phyloP scores from a whole-genome alignment of 2,888 invertebrate genomes.

The Cantharis nigra region DNA sequence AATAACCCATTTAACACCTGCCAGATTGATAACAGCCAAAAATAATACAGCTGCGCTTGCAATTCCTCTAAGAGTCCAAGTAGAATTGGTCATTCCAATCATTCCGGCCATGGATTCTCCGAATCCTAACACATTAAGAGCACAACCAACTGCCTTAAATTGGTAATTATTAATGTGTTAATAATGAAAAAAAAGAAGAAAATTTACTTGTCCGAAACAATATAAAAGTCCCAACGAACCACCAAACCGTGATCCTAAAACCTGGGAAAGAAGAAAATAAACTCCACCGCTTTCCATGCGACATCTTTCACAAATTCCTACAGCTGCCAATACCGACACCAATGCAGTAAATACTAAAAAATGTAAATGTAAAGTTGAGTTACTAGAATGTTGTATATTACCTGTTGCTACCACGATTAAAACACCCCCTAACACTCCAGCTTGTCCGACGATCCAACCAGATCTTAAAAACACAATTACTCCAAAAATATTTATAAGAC shows the following conservation, averaged over 20 bases:
- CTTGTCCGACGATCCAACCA: slow-evolving; percentile 96
- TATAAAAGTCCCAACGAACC: slow-evolving; percentile 92
- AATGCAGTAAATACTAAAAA: slow-evolving; percentile 82
- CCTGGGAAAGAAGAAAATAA: slow-evolving; percentile 92
- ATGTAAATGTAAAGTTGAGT: not conserved
- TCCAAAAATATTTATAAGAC: slow-evolving; percentile 96
- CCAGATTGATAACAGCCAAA: slow-evolving; percentile 88
- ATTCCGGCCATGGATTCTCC: slow-evolving; percentile 94
- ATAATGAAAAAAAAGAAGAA: not conserved
- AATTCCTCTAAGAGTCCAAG: slow-evolving; percentile 85
- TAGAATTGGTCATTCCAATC: slow-evolving; percentile 70
- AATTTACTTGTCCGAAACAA: slow-evolving; percentile 89
- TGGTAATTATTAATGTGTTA: not conserved
- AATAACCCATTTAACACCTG: slow-evolving; percentile 98
- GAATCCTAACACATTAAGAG: slow-evolving; percentile 94
- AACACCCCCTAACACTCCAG: slow-evolving; percentile 80
- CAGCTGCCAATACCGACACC: slow-evolving; percentile 91
- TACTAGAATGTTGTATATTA: slow-evolving; percentile 44
- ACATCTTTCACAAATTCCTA: slow-evolving; percentile 95
- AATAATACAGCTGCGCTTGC: slow-evolving; percentile 86
- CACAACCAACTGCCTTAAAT: slow-evolving; percentile 90
- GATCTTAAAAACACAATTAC: slow-evolving; percentile 95
- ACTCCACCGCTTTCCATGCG: slow-evolving; percentile 97
- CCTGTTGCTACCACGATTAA: slow-evolving; percentile 82
- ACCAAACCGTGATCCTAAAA: slow-evolving; percentile 90